These are phyloP conservation scores for Odontamblyopus lacepedii DNA, from an alignment of 2,797 vertebrate genomes.

Conservation along the genomic window DNA sequence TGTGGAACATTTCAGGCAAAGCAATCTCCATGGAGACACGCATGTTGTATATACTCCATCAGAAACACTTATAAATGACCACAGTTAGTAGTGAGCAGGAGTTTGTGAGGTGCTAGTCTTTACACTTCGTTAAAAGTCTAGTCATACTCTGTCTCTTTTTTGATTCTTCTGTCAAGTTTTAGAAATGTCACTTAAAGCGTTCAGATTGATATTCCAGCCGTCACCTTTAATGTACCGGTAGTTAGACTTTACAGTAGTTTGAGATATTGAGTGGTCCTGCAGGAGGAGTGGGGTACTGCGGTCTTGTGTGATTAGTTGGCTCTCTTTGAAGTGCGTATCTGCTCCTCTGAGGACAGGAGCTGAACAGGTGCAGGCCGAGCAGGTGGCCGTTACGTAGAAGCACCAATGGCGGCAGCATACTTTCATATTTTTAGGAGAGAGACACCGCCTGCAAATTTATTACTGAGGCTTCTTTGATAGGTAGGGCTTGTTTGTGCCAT, in stretches of 20 bases:
- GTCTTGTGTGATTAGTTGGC: conserved; percentile 54
- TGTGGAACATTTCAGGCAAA: background rate
- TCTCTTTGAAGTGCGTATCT: conserved; percentile 58
- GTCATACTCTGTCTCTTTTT: background rate
- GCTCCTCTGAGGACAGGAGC: conserved; percentile 46
- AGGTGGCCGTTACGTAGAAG: conserved; percentile 54
- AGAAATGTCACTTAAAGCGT: conserved; percentile 3
- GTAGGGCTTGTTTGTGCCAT: conserved; percentile 3
- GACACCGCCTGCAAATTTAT: conserved; percentile 1
- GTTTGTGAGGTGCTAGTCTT: background rate
- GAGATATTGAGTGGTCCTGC: conserved; percentile 38
- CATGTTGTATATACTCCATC: background rate
- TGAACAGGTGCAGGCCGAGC: conserved; percentile 61
- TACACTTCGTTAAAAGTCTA: background rate
- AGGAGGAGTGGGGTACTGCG: conserved; percentile 38
- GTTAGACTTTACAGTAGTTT: conserved; percentile 25
- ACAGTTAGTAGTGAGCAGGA: background rate
- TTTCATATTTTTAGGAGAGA: conserved; percentile 33
- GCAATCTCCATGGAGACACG: background rate
- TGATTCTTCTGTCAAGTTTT: conserved; percentile 22
- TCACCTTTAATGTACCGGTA: conserved; percentile 14
- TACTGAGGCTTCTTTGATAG: background rate
- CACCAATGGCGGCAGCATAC: conserved; percentile 25
- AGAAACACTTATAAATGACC: background rate
- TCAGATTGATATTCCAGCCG: conserved; percentile 11